Evolutionary conservation across 2,797 vertebrate genomes (phyloP), one percentile per base, ranked within the genome.

Genomic region (Molossus alvarezi): DNA sequence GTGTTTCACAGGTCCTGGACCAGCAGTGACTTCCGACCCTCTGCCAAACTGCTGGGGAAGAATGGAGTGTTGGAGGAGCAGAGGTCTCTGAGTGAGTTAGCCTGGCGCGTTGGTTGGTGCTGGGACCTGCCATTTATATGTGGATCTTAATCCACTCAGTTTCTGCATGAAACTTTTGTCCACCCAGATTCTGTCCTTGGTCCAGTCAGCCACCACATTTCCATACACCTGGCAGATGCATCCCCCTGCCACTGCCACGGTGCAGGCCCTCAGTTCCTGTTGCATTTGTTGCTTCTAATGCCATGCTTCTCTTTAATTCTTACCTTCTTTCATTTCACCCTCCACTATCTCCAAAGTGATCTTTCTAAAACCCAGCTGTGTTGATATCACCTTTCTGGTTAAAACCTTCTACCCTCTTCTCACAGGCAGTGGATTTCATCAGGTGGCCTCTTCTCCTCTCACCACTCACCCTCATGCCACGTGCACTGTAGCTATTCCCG

Each of bases 401-500:
- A 65, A 87, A 71, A 27, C 9, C 45, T 9, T 23, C 58, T 8
- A 3, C 27, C 7, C 6, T 6, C 33, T 17, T n/a, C 69, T 72
- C 33, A 8, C 21, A 37, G 65, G n/a, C 8, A 12, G 33, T 7
- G 57, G 51, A 25, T 48, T 5, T 45, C 64, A 3, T 20, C 6
- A 0, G 1, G 60, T 3, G 33, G 11, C 65, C 48, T 45, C 7
- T 51, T 15, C 33, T n/a, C 29, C 5, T 14, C n/a, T 80, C 37
- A 1, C 57, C 18, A 0, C 48, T 33, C 14, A 11, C 27, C 13
- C 12, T 15, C 33, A 2, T 1, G 21, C 21, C 15, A n/a, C 0
- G 0, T 10, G 18, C 6, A 0, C 0, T 9, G 51, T 18, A 27
- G 10, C 71, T 48, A 0, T 25, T 27, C 33, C 58, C 1, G 5